Percentiles rank a stretch among this genome's conserved stretches.
Evolutionary conservation across 2,797 vertebrate genomes (phyloP).

Genomic region (Syngnathus acus): DNA sequence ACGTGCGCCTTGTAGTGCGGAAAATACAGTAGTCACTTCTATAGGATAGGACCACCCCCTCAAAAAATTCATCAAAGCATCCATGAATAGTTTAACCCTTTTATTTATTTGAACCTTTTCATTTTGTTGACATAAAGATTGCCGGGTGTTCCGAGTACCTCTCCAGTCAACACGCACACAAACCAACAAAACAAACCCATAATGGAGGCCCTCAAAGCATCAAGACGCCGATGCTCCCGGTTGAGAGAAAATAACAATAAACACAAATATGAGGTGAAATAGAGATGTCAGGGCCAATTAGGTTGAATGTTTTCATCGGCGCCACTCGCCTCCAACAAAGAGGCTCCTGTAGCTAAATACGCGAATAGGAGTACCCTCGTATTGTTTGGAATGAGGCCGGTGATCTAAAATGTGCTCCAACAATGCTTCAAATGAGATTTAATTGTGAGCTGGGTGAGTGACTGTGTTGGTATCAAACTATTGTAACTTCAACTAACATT

Average conservation of each 20-base stretch:
- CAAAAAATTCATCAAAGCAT: no score
- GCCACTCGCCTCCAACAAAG: constrained; percentile 19
- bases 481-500: neutral
- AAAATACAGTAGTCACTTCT: no score
- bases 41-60: no score
- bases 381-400: constrained; percentile 12
- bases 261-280: constrained; percentile 26
- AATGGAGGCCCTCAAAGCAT: constrained; percentile 42
- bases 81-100: neutral
- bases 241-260: constrained; percentile 35
- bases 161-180: constrained; percentile 42
- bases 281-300: constrained; percentile 34
- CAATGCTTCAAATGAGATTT: neutral
- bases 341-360: constrained; percentile 18
- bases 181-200: constrained; percentile 50
- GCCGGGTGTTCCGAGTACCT: constrained; percentile 35
- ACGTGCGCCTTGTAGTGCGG: no score
- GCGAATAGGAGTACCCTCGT: constrained; percentile 10
- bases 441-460: neutral
- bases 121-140: neutral
- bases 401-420: constrained; percentile 4
- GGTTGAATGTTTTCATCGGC: constrained; percentile 21
- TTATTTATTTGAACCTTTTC: constrained; percentile 9
- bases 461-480: neutral
- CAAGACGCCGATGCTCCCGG: constrained; percentile 29